Evolutionary conservation across 2,797 vertebrate species (phyloP).

Genomic region (Meriones psammophilus): DNA sequence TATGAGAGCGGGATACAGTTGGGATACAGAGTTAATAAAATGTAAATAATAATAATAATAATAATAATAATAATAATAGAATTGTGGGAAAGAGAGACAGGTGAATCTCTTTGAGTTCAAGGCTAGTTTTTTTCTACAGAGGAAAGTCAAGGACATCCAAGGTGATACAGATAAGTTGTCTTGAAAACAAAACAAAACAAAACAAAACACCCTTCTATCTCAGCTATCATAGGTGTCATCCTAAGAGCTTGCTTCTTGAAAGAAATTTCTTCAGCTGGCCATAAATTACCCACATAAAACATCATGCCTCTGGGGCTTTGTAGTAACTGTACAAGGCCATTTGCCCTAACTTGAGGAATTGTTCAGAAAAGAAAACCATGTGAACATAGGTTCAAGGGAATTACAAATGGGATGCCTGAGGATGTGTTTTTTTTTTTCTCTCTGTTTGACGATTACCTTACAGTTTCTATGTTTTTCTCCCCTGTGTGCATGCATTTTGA

Average conservation of each 20-base stretch:
- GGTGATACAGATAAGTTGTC: not conserved
- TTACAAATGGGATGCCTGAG: slow-evolving; percentile 56
- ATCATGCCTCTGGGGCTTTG: slow-evolving; percentile 28
- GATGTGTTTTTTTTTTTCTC: slow-evolving; percentile 59
- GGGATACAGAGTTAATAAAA: too few relatives aligned
- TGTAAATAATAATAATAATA: too few relatives aligned
- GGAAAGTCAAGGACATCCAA: not conserved
- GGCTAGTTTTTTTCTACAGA: not conserved
- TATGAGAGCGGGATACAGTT: too few relatives aligned
- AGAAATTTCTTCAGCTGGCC: slow-evolving; percentile 58
- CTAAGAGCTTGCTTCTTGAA: not conserved
- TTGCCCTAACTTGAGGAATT: slow-evolving; percentile 69
- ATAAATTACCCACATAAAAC: slow-evolving; percentile 64
- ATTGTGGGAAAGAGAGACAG: not conserved
- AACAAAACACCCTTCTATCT: not conserved
- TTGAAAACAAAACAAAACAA: not conserved
- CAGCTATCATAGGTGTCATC: too few relatives aligned
- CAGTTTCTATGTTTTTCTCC: slow-evolving; percentile 62
- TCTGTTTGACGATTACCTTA: slow-evolving; percentile 65
- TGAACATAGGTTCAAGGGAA: slow-evolving; percentile 66
- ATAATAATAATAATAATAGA: too few relatives aligned
- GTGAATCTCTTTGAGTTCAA: not conserved
- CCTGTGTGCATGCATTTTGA: slow-evolving; percentile 57
- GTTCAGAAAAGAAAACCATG: slow-evolving; percentile 34
- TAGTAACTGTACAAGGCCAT: slow-evolving; percentile 51